Base-by-base conservation (phyloP, 2,113 vertebrate species). In the Clarias gariepinus region DNA sequence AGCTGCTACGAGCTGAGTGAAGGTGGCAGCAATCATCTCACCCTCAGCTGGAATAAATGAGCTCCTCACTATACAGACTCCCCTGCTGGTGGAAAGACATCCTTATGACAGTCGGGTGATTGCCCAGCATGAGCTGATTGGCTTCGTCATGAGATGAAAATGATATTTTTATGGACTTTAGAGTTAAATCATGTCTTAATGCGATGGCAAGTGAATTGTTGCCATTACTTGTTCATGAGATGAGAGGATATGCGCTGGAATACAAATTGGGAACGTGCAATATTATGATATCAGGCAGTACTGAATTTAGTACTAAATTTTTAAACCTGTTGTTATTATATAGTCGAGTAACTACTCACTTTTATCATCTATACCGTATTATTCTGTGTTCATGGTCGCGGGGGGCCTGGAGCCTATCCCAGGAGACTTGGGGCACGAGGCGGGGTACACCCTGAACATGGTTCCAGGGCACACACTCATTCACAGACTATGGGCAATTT, bases 31-130 rank as follows among this genome's bases (percentile, higher is more conserved):
- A 81, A 83, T 84, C 73, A 85, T 89, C 89, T 88, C 83, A 73
- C 58, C 25, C 74, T 87, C 88, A 89, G 90, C 87, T 57, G 87
- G 84, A 87, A 77, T 47, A 90, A 92, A 91, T 92, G 91, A 91
- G 90, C 63, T 90, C 90, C 87, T 87, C 86, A 10, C 18, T 28
- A 36, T 85, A 57, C 57, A 41, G 82, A 71, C 77, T 83, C 90
- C 86, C 91, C 64, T 86, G 74, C 28, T 47, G 58, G 68, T 79
- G 60, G 30, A 57, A 74, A 82, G 71, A 87, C 88, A 86, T 86
- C 73, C 30, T 69, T 21, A 55, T 87, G 60, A 57, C 71, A 82
- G 69, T 36, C 5, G 78, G 1, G 61, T 28, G 55, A 60, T 71
- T 61, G 33, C 80, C 33, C 80, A 23, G 81, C 68, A 61, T 53